Conservation (phyloP, 1,140 invertebrate species). For the Euura saliciscinereae region DNA sequence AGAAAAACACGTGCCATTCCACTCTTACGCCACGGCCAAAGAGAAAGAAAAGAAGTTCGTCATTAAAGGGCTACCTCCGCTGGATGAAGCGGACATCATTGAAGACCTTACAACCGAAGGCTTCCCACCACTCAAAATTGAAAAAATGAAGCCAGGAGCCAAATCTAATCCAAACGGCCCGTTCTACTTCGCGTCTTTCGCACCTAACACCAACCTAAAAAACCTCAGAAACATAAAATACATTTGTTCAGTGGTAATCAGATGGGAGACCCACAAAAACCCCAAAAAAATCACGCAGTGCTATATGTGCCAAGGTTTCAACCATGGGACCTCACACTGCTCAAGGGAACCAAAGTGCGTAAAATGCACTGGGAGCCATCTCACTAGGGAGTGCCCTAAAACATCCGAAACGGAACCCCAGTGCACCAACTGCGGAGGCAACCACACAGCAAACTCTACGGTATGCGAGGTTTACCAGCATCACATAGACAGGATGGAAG, state of each 20-base stretch:
- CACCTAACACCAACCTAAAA: too few relatives aligned
- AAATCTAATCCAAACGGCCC: too few relatives aligned
- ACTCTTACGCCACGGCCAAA: slow-evolving; percentile 1
- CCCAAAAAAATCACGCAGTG: slow-evolving; percentile 29
- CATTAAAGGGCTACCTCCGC: slow-evolving; percentile 11
- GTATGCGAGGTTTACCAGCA: slow-evolving; percentile 5
- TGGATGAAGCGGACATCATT: background rate
- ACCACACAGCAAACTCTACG: slow-evolving; percentile 26
- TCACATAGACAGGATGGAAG: background rate
- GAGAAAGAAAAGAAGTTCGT: slow-evolving; percentile 12
- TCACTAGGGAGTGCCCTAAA: slow-evolving; percentile 15
- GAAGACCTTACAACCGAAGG: background rate
- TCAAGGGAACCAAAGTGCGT: slow-evolving; percentile 24
- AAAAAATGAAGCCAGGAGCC: too few relatives aligned
- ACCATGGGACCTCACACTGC: slow-evolving; percentile 24
- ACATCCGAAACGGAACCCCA: slow-evolving; percentile 1
- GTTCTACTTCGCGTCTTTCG: too few relatives aligned
- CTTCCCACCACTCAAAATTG: slow-evolving; percentile 11
- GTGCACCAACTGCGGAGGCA: slow-evolving; percentile 25
- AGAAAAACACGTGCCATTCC: too few relatives aligned
- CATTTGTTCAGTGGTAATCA: too few relatives aligned
- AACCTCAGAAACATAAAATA: too few relatives aligned
- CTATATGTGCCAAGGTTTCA: slow-evolving; percentile 25
- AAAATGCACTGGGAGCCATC: slow-evolving; percentile 20
- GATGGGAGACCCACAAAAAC: slow-evolving; percentile 23